These are phyloP conservation scores for Nephila pilipes DNA, from an alignment of 1,140 invertebrate genomes.

Conservation along the genomic window DNA sequence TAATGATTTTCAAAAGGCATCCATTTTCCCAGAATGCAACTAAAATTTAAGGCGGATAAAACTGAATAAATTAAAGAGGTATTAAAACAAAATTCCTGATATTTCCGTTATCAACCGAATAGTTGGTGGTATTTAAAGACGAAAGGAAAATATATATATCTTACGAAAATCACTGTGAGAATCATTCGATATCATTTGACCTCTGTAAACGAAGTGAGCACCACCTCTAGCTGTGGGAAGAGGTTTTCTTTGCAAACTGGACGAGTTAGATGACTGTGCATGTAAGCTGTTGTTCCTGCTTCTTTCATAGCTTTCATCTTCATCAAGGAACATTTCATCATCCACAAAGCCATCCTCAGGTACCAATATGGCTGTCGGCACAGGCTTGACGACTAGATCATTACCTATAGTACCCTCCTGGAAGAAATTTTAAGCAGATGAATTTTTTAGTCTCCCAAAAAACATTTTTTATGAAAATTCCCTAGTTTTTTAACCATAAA, in stretches of 20 bases:
- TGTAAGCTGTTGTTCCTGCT: not conserved
- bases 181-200: conserved; percentile 52
- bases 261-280: not conserved
- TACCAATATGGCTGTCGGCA: conserved; percentile 85
- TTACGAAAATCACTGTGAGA: conserved; percentile 76
- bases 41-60: no score
- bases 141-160: not conserved
- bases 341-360: conserved; percentile 83
- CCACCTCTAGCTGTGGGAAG: not conserved
- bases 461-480: no score
- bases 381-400: conserved; percentile 91
- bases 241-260: not conserved
- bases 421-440: not conserved
- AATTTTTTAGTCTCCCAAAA: no score
- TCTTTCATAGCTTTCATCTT: conserved; percentile 80
- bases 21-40: no score
- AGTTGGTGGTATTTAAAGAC: not conserved
- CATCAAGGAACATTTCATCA: conserved; percentile 88
- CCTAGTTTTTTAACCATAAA: no score
- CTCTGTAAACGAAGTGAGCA: conserved; percentile 76
- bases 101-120: not conserved
- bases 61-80: no score
- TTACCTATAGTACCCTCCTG: conserved; percentile 95
- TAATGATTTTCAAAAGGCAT: no score
- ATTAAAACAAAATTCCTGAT: not conserved